These are phyloP conservation scores for Papilio machaon DNA, from an alignment of 1,140 invertebrate genomes.

Conservation along the genomic window DNA sequence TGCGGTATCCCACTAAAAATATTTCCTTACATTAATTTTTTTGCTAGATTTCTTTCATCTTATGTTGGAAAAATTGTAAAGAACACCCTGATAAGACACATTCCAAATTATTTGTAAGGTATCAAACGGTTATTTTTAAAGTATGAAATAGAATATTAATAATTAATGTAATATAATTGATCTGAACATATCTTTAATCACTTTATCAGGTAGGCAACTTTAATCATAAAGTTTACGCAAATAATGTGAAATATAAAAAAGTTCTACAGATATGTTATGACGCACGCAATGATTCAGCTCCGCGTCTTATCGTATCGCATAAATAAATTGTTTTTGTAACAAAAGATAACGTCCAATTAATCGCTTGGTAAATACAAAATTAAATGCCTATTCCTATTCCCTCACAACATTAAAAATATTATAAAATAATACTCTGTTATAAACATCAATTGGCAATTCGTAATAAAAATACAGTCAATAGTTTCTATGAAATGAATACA, in stretches of 20 bases:
- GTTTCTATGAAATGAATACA: background rate
- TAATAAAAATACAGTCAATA: background rate
- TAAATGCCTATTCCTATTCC: background rate
- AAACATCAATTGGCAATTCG: too few species aligned
- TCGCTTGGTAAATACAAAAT: background rate
- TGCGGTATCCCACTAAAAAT: background rate
- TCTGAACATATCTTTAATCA: background rate
- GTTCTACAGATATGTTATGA: slow-evolving; percentile 5
- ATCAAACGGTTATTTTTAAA: background rate
- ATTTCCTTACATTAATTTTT: background rate
- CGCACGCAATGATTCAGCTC: background rate
- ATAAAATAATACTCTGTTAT: too few species aligned
- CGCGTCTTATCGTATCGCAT: background rate
- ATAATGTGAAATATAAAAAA: slow-evolving; percentile 10
- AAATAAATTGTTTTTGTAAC: background rate
- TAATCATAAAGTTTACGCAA: slow-evolving; percentile 15
- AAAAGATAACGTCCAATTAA: background rate
- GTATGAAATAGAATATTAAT: too few species aligned
- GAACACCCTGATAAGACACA: too few species aligned
- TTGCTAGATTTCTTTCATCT: background rate
- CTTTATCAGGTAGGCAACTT: background rate
- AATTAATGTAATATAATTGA: too few species aligned
- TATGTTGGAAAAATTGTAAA: background rate
- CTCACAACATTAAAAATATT: too few species aligned
- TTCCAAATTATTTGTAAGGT: too few species aligned